These are phyloP conservation scores for Leistus spinibarbis DNA, from an alignment of 2,888 invertebrate species.

Conservation along the genomic window DNA sequence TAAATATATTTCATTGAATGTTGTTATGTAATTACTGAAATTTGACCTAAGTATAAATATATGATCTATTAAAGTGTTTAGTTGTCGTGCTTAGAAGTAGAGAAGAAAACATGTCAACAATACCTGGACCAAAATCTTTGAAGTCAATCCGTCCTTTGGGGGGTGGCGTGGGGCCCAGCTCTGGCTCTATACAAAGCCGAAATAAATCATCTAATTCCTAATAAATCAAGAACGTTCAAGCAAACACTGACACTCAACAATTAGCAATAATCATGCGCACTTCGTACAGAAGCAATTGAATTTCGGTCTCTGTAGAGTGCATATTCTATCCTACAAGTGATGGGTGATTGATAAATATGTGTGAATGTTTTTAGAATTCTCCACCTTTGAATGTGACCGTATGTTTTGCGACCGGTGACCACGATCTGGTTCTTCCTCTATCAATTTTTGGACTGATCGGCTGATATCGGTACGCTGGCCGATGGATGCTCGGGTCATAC, in stretches of 20 bases:
- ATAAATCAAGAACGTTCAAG: conserved; percentile 33
- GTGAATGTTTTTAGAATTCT: neutral
- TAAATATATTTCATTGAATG: neutral
- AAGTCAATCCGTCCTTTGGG: conserved; percentile 65
- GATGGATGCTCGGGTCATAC: conserved; percentile 77
- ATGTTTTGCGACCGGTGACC: conserved; percentile 63
- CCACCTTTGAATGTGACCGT: conserved; percentile 78
- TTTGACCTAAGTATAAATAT: too few relatives aligned
- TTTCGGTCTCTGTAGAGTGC: conserved; percentile 9
- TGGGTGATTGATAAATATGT: conserved; percentile 8
- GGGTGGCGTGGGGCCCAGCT: conserved; percentile 67
- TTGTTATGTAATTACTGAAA: neutral
- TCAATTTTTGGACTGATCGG: conserved; percentile 61
- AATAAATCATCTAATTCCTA: conserved; percentile 30
- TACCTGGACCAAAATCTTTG: conserved; percentile 65
- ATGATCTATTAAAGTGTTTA: neutral
- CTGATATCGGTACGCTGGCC: conserved; percentile 77
- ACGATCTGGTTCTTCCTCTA: conserved; percentile 55
- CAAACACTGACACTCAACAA: conserved; percentile 25
- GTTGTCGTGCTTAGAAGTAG: conserved; percentile 4
- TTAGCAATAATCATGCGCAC: conserved; percentile 25
- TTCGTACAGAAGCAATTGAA: conserved; percentile 37
- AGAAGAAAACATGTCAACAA: conserved; percentile 48
- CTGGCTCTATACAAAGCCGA: conserved; percentile 62
- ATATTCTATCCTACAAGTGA: conserved; percentile 13